Conservation (phyloP, 2,888 invertebrate genomes). For the Chouioia cunea region DNA sequence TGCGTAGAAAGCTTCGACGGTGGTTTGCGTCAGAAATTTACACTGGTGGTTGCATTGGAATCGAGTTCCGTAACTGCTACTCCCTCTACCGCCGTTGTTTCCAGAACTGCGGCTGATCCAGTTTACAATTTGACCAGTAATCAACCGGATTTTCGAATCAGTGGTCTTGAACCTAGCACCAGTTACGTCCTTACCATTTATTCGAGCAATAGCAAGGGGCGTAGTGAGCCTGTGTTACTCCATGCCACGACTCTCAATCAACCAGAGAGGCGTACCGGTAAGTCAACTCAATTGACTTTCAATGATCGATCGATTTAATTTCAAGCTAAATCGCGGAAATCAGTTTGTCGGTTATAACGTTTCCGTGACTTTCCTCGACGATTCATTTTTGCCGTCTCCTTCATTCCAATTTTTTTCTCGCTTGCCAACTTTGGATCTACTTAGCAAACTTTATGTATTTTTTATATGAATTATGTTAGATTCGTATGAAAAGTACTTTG, state of each 20-base stretch:
- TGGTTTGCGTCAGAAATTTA: constrained; percentile 80
- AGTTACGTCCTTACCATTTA: constrained; percentile 78
- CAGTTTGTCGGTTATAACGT: too few species aligned
- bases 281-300: constrained; percentile 51
- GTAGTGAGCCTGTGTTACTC: constrained; percentile 76
- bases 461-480: too few species aligned
- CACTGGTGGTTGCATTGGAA: constrained; percentile 76
- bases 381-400: neutral
- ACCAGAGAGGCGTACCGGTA: constrained; percentile 81
- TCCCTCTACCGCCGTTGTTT: constrained; percentile 61
- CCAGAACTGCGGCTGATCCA: constrained; percentile 70
- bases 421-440: neutral
- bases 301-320: too few species aligned
- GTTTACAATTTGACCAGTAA: constrained; percentile 73
- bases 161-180: constrained; percentile 77
- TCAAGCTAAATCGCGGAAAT: neutral
- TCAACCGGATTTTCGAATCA: constrained; percentile 76
- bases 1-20: constrained; percentile 84
- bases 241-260: constrained; percentile 81
- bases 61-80: constrained; percentile 59
- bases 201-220: constrained; percentile 80
- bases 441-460: neutral
- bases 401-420: neutral
- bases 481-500: too few species aligned
- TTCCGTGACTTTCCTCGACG: too few species aligned